Conservation (phyloP, 2,888 invertebrate genomes). For the Eudemis profundana region DNA sequence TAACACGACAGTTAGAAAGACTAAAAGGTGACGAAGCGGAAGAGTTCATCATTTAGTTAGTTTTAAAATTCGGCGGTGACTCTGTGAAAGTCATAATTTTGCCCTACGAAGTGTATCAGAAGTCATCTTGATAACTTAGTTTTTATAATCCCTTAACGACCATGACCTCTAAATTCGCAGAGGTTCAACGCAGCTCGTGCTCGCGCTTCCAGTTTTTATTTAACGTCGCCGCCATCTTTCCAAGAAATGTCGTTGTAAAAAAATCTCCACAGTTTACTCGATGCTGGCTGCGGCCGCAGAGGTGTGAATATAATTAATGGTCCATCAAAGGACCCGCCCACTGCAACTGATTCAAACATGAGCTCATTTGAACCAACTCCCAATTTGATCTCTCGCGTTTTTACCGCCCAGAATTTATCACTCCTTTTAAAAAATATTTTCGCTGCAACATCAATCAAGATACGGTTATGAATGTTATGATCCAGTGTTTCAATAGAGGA, state of each 20-base stretch:
- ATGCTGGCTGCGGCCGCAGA: constrained; percentile 62
- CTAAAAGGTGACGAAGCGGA: neutral
- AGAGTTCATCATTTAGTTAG: neutral
- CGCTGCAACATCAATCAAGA: constrained; percentile 59
- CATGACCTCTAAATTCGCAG: constrained; percentile 50
- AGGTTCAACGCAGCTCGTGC: constrained; percentile 68
- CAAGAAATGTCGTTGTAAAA: constrained; percentile 71
- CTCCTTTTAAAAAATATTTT: constrained; percentile 57
- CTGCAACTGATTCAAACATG: constrained; percentile 62
- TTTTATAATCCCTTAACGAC: constrained; percentile 16
- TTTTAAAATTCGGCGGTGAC: neutral
- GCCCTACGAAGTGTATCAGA: neutral
- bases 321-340: constrained; percentile 75
- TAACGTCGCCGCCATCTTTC: constrained; percentile 67
- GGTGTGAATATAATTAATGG: constrained; percentile 84
- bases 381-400: constrained; percentile 39
- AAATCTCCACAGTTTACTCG: constrained; percentile 54
- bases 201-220: constrained; percentile 68
- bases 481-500: constrained; percentile 61
- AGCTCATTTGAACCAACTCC: constrained; percentile 56
- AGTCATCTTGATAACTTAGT: constrained; percentile 26
- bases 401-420: constrained; percentile 41
- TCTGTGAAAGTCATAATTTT: constrained; percentile 12
- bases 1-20: neutral
- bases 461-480: constrained; percentile 55